Evolutionary conservation across 2,888 invertebrate species (phyloP).

Genomic region (Aphidoletes aphidimyza): DNA sequence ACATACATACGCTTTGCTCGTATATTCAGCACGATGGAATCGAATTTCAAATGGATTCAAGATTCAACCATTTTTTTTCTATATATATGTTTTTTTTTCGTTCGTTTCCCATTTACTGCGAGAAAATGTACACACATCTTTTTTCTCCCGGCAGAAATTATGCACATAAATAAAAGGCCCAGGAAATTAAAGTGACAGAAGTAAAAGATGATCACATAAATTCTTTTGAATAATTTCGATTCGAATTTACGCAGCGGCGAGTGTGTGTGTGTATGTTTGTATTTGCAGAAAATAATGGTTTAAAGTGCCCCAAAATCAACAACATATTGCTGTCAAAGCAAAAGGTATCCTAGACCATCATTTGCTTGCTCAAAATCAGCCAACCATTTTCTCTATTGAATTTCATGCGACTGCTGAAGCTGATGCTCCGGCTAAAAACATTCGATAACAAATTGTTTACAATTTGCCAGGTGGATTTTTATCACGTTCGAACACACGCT

Average conservation of each 20-base stretch:
- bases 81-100: too few relatives aligned
- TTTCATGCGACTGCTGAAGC: too few relatives aligned
- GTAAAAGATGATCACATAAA: conserved; percentile 11
- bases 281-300: too few relatives aligned
- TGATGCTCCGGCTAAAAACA: conserved; percentile 2
- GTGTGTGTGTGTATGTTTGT: too few relatives aligned
- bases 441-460: conserved; percentile 53
- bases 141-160: neutral
- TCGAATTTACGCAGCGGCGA: neutral
- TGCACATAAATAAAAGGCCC: neutral
- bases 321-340: neutral
- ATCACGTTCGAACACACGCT: conserved; percentile 20
- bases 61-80: conserved; percentile 29
- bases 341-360: neutral
- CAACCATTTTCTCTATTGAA: neutral
- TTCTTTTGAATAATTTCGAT: neutral
- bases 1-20: too few relatives aligned
- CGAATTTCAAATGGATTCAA: neutral
- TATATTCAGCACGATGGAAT: neutral
- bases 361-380: neutral
- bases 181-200: conserved; percentile 25
- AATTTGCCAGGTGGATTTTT: conserved; percentile 38
- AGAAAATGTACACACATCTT: too few relatives aligned
- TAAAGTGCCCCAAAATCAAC: neutral
- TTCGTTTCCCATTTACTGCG: too few relatives aligned